Percentiles rank a stretch among this genome's conserved stretches.
These are phyloP conservation scores for Thalassarche chlororhynchos DNA, from an alignment of 2,113 vertebrate species.

Conservation along the genomic window DNA sequence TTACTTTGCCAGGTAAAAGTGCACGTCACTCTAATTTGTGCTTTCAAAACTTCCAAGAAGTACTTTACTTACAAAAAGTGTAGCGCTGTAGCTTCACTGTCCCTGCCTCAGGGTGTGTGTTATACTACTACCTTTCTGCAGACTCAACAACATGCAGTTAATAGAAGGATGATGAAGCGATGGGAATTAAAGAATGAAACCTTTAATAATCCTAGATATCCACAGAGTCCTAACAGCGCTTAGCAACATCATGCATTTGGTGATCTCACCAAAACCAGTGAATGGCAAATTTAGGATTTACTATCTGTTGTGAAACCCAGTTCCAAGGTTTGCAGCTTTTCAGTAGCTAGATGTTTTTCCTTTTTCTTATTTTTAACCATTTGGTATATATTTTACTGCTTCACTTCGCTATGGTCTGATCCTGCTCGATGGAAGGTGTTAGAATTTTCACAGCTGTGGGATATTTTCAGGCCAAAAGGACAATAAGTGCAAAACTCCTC, in stretches of 20 bases:
- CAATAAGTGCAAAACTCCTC: not conserved
- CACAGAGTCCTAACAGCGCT: not conserved
- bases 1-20: not conserved
- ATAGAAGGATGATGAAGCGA: not conserved
- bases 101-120: not conserved
- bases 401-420: not conserved
- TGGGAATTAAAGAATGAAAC: not conserved
- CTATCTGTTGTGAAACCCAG: not conserved
- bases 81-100: not conserved
- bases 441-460: not conserved
- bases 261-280: not conserved
- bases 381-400: not conserved
- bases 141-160: not conserved
- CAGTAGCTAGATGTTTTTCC: not conserved
- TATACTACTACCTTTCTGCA: not conserved
- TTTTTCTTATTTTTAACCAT: not conserved
- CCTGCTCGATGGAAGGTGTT: not conserved
- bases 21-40: accelerated
- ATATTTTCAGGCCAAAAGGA: not conserved
- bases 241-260: not conserved
- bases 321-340: not conserved
- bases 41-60: not conserved
- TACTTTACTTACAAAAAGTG: not conserved
- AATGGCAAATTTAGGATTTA: not conserved
- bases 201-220: not conserved